Evolutionary conservation across 1,140 invertebrate genomes (phyloP).

Genomic region (Trigoniulus corallinus): DNA sequence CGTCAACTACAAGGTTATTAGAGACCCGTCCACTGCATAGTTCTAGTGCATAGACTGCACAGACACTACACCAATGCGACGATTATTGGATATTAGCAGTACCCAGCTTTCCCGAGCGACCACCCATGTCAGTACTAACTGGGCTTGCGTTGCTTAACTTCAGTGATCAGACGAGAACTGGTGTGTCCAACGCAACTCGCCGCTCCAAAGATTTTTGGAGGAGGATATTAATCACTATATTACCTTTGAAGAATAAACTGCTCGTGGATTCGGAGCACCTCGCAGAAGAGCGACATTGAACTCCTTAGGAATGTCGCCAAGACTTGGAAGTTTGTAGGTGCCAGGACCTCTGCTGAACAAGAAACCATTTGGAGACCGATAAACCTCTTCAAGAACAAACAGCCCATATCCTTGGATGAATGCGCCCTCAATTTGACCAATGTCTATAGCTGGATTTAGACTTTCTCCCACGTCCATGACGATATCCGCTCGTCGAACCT

Average conservation of each 20-base stretch:
- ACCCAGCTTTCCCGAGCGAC: too few relatives aligned
- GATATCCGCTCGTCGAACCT: conserved; percentile 58
- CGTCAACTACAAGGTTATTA: too few relatives aligned
- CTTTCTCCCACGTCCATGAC: conserved; percentile 89
- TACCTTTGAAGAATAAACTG: conserved; percentile 89
- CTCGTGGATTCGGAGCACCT: conserved; percentile 66
- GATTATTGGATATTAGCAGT: too few relatives aligned
- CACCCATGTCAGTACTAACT: too few relatives aligned
- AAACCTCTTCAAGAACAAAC: conserved; percentile 75
- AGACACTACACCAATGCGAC: too few relatives aligned
- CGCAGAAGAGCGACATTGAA: conserved; percentile 86
- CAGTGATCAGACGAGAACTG: too few relatives aligned
- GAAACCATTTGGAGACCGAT: conserved; percentile 63
- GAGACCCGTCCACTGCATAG: not conserved
- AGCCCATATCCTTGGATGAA: conserved; percentile 87
- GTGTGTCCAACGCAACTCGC: too few relatives aligned
- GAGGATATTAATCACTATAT: too few relatives aligned
- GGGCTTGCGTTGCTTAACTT: too few relatives aligned
- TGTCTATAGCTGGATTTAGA: conserved; percentile 88
- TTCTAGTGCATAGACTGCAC: too few relatives aligned
- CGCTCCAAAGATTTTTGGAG: too few relatives aligned
- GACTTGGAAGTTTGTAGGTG: conserved; percentile 82
- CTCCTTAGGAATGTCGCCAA: conserved; percentile 67
- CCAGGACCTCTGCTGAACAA: conserved; percentile 74
- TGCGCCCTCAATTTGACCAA: conserved; percentile 87